Evolutionary conservation across 2,797 vertebrate species (phyloP).

Genomic region (Lepilemur ruficaudatus): DNA sequence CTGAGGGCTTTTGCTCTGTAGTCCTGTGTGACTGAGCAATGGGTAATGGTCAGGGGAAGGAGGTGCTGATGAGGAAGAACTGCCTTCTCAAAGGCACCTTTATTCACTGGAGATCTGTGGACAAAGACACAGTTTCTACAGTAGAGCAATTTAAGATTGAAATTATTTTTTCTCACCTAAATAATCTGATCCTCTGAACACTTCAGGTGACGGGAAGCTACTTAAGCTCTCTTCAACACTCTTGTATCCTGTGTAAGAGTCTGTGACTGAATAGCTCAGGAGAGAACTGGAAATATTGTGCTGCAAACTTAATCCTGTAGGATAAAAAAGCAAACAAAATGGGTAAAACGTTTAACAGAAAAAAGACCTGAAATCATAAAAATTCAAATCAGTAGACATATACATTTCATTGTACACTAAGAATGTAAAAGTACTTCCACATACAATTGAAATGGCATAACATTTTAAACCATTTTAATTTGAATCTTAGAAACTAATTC

Average conservation of each 20-base stretch:
- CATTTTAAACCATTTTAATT: background rate
- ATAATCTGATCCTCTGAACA: slow-evolving; percentile 85
- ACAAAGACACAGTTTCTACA: slow-evolving; percentile 22
- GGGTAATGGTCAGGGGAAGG: background rate
- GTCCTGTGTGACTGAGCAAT: background rate
- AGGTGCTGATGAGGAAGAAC: background rate
- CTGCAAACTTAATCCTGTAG: slow-evolving; percentile 81
- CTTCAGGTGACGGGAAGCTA: slow-evolving; percentile 88
- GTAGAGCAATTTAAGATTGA: background rate
- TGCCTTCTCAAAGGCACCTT: background rate
- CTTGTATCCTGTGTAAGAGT: slow-evolving; percentile 63
- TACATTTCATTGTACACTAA: background rate
- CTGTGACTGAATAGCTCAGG: slow-evolving; percentile 77
- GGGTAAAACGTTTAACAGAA: background rate
- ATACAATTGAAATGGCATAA: background rate
- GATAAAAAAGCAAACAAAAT: slow-evolving; percentile 66
- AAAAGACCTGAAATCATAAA: slow-evolving; percentile 37
- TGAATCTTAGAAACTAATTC: slow-evolving; percentile 30
- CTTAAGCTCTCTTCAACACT: slow-evolving; percentile 62
- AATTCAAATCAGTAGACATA: slow-evolving; percentile 33
- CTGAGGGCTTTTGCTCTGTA: background rate
- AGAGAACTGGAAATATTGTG: slow-evolving; percentile 83
- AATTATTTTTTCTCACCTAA: slow-evolving; percentile 81
- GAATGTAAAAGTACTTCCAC: slow-evolving; percentile 1
- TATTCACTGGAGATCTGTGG: background rate